phyloP scores from a whole-genome alignment of 2,888 invertebrate species.

The Nymphalis urticae region DNA sequence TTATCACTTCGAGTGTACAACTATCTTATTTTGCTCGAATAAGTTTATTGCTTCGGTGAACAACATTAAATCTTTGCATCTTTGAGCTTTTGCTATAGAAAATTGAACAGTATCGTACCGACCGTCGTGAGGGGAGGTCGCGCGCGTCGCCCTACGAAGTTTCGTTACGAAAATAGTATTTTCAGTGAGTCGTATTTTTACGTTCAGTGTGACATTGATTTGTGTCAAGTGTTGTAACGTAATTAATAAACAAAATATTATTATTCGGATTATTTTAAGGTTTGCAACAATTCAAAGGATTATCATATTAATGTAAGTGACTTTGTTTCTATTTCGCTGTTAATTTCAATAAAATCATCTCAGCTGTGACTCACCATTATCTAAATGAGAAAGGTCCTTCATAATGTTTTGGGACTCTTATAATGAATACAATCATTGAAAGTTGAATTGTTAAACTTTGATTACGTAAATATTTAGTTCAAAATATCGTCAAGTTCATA shows the following conservation, averaged over 20 bases:
- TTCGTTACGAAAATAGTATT: slow-evolving; percentile 63
- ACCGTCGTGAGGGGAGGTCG: slow-evolving; percentile 52
- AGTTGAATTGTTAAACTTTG: background rate
- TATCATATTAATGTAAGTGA: slow-evolving; percentile 20
- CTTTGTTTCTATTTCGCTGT: background rate
- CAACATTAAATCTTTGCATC: slow-evolving; percentile 55
- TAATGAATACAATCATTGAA: background rate
- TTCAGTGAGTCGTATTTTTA: slow-evolving; percentile 30
- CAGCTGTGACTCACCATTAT: background rate
- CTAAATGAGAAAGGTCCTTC: background rate
- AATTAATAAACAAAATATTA: slow-evolving; percentile 2
- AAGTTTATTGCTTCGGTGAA: slow-evolving; percentile 61
- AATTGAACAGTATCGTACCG: slow-evolving; percentile 54
- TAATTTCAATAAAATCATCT: background rate
- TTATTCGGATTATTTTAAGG: slow-evolving; percentile 7
- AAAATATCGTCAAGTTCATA: background rate
- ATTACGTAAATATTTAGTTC: background rate
- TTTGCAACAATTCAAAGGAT: slow-evolving; percentile 11
- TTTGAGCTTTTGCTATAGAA: slow-evolving; percentile 41
- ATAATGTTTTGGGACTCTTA: background rate
- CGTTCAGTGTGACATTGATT: slow-evolving; percentile 21
- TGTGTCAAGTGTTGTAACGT: slow-evolving; percentile 22
- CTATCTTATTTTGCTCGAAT: slow-evolving; percentile 63
- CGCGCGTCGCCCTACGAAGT: slow-evolving; percentile 48
- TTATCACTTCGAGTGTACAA: slow-evolving; percentile 56